Evolutionary conservation across 1,140 invertebrate species (phyloP), one percentile per base, ranked within the genome.

Genomic region (Antheraea pernyi): DNA sequence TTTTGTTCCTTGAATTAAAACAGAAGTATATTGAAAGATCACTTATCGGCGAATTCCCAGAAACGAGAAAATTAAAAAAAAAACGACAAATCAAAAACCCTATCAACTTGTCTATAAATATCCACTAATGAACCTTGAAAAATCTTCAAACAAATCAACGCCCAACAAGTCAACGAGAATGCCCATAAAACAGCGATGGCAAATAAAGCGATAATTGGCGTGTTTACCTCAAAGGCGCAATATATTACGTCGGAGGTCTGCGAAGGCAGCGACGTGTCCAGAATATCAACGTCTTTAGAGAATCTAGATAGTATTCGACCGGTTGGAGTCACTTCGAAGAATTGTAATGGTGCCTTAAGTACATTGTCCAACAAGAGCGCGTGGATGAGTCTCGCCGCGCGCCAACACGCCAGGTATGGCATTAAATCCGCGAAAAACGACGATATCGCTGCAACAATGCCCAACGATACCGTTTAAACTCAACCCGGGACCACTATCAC

Each of bases 221-320:
- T 53, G 67, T 72, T 95, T 97, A 97, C 96, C 96, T 97, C 96
- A 85, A 95, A 96, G 81, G 95, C 90, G 94, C 96, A 97, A 95
- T 95, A 96, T 86, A 96, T 91, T 87, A 94, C 94, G 94, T 96
- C 96, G 75, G 94, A 93, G 85, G 96, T 92, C 93, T 95, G 92
- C 86, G 93, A 93, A 74, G 96, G 96, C 78, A 97, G 93, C 80
- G 93, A 94, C 78, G 94, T 95, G 91, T 97, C 96, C 91, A 97
- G 86, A 70, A 96, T 93, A 76, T 95, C 94, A 70, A 95, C 83
- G 82, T 97, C 96, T 95, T 97, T 98, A 83, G 96, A 95, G 93
- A 98, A 98, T 85, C 97, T 95, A 86, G 97, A 95, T 78, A 98
- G 94, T 78, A 98, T 96, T 85, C 98, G 94, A 91, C 98, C 98